Evolutionary conservation across 1,140 invertebrate species (phyloP), one percentile per base, ranked within the genome.

Genomic region (Zaprionus capensis): DNA sequence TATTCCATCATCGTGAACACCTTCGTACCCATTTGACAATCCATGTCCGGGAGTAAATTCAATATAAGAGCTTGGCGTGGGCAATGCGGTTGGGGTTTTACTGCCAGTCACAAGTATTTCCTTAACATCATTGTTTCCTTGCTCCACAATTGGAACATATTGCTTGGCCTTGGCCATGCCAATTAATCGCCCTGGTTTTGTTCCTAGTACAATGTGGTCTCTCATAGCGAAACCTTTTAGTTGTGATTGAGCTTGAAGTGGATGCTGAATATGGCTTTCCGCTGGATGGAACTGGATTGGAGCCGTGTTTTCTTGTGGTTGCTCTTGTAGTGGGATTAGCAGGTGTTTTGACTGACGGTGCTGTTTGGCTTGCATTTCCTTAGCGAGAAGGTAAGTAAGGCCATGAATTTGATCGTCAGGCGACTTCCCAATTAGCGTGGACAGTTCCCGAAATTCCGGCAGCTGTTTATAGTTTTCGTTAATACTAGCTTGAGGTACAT

Each of bases 331-430:
- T 22, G 26, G 41, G 22, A 71, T 28, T 1, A 71, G 9, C 24
- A 82, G 24, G 5, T 87, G 78, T n/a, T 92, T 88, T 22, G 79
- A 69, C 64, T 92, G 82, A 4, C 88, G 74, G 31, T 91, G 91
- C 64, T 91, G 91, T 62, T 92, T 86, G 34, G 81, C 75, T 61
- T 92, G 91, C 91, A 92, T 92, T 36, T 92, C 91, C 34, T 92
- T 92, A 76, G 88, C 91, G 56, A 92, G 28, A 6, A 92, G 68
- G 53, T 92, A 92, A 57, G 91, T 92, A 0, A 92, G 66, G 2
- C 91, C 91, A 15, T 92, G 91, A 41, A 92, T 91, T 69, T 92
- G 91, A 64, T 92, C 91, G n/a, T 91, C 86, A 0, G 91, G 90
- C 0, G 91, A 92, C 44, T 92, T 92, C 56, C 91, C 91, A 4